Evolutionary conservation across 2,888 invertebrate genomes (phyloP).

Genomic region (Eristalinus sepulchralis): DNA sequence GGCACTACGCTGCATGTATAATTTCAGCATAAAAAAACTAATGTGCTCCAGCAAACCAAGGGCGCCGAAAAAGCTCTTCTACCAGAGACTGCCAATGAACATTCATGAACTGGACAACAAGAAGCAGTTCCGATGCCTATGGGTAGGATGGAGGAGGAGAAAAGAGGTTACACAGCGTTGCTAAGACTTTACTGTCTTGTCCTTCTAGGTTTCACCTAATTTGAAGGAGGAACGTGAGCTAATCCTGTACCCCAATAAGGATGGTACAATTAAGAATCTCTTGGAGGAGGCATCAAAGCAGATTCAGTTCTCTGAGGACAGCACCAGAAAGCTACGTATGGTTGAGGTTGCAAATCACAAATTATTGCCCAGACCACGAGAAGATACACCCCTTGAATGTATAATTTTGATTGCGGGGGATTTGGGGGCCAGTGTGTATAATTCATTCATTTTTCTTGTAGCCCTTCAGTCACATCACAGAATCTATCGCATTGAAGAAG

Average conservation of each 20-base stretch:
- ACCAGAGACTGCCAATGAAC: constrained; percentile 96
- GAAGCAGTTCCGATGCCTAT: constrained; percentile 93
- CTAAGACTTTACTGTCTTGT: not conserved
- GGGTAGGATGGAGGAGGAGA: constrained; percentile 82
- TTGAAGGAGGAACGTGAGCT: constrained; percentile 96
- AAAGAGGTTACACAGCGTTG: no score
- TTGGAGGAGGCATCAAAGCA: constrained; percentile 95
- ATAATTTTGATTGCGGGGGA: no score
- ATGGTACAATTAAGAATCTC: constrained; percentile 92
- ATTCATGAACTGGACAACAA: constrained; percentile 97
- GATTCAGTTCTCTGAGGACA: constrained; percentile 91
- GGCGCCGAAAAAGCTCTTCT: constrained; percentile 94
- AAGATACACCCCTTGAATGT: constrained; percentile 85
- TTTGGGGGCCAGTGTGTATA: no score
- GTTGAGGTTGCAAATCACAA: constrained; percentile 87
- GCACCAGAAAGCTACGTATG: constrained; percentile 91
- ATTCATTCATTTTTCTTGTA: constrained; percentile 13
- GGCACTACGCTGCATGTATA: constrained; percentile 92
- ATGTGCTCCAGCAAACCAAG: constrained; percentile 92
- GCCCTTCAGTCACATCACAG: constrained; percentile 80
- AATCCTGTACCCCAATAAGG: constrained; percentile 96
- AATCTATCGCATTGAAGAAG: constrained; percentile 91
- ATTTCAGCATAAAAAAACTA: constrained; percentile 93
- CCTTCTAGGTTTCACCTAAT: constrained; percentile 87
- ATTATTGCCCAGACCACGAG: constrained; percentile 84